Evolutionary conservation across 2,797 vertebrate species (phyloP), one percentile per base, ranked within the genome.

Genomic region (Botia almorhae): DNA sequence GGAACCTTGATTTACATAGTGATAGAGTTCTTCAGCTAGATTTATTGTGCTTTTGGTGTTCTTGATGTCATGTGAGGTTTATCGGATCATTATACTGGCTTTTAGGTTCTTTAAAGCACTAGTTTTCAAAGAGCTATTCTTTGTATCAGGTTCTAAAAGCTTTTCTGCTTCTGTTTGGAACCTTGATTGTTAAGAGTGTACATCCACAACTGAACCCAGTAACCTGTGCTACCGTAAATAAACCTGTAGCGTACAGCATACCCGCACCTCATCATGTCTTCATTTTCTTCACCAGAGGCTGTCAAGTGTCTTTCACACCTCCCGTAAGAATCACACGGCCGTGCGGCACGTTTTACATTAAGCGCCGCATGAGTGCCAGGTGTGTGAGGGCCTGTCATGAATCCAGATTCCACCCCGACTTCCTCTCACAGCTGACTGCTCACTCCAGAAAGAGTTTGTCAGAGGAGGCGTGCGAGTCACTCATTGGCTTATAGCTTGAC

Each of bases 281-380:
- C 0, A 67, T 78, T 75, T 71, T 33, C 68, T 21, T 29, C 48
- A 10, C 36, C 6, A 80, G 51, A 74, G 10, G 36, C 71, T 58
- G 50, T 73, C 46, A 64, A 73, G 19, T 13, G 12, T 43, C 58
- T 33, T 76, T 85, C 58, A 65, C 81, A 77, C 78, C 70, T 74
- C n/a, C 1, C 1, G 19, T 76, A 46, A 77, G 74, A 46, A 69
- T 61, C 43, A 79, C 67, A 76, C 14, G 14, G 60, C 17, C 19
- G 16, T 71, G 72, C 56, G 64, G 48, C 80, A 50, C 43, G 10
- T 80, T 80, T 82, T 80, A 56, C 50, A 80, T 80, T 72, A 76
- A 67, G 12, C 5, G 7, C 21, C 0, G 5, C 2, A 10, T 71
- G 19, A 74, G 76, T 50, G 23, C 53, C 60, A 73, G 76, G 72